Evolutionary conservation across 2,888 invertebrate genomes (phyloP), one percentile per base, ranked within the genome.

Genomic region (Cataglyphis livida): DNA sequence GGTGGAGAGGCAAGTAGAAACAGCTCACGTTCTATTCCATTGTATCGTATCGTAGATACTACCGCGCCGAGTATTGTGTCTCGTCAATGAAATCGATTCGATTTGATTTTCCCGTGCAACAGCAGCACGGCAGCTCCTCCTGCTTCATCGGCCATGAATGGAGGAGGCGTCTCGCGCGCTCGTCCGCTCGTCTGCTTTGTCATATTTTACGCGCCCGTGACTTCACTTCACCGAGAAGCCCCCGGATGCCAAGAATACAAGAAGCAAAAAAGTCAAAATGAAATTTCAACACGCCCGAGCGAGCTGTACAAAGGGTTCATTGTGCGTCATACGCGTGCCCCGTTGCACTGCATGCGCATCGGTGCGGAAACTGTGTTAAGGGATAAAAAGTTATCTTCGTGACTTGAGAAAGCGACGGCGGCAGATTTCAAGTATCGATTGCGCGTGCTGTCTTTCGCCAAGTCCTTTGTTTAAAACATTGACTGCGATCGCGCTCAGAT

Each of bases 141-240:
- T 88, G 87, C 87, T 84, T 84, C 85, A 76, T 61, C 87, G 84
- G 68, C 84, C 87, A 82, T 84, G 85, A 92, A 91, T 91, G 73
- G 86, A 65, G 84, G 57, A 68, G 68, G 76, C 25, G n/a, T 38
- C 38, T 65, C 38, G 62, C 28, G 32, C 28, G 70, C 57, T 68
- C 76, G 44, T 44, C 3, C 15, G 62, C 74, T 66, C 75, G 66
- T 70, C 48, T 75, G 89, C 88, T 90, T 90, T 90, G 87, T 90
- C 89, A 90, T 90, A 88, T 90, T 89, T 91, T 87, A 87, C 84
- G 86, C 86, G 71, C 78, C 62, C 61, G 71, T 83, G 70, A 76
- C 64, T 75, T 64, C 76, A 21, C 74, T 73, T 59, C 76, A 38
- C 76, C 28, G 73, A 51, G n/a, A 7, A 41, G 38, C 64, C 35